Percentiles rank a stretch among this genome's conserved stretches.
phyloP scores from a whole-genome alignment of 2,113 vertebrate genomes.

The Actenoides hombroni region DNA sequence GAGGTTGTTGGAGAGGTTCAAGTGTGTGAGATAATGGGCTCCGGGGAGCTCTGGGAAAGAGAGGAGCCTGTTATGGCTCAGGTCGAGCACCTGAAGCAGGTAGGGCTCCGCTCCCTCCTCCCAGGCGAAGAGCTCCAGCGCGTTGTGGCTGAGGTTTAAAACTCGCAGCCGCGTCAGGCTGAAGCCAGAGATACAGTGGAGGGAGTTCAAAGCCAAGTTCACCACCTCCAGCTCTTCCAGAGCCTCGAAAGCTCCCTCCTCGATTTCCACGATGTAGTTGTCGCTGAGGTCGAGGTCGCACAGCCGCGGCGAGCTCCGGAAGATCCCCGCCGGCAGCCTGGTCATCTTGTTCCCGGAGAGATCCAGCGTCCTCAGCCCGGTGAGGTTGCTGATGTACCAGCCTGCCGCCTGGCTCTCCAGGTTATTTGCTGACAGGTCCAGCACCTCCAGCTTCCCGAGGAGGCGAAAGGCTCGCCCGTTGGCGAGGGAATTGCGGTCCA shows the following conservation, averaged over 20 bases:
- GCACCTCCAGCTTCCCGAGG: constrained; percentile 65
- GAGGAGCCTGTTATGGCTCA: constrained; percentile 79
- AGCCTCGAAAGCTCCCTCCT: constrained; percentile 73
- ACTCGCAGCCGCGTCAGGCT: constrained; percentile 73
- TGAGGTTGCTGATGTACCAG: constrained; percentile 74
- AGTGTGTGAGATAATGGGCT: constrained; percentile 60
- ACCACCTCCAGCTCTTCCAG: constrained; percentile 70
- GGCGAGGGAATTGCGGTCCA: constrained; percentile 65
- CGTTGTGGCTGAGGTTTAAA: constrained; percentile 79
- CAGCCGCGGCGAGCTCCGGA: constrained; percentile 60
- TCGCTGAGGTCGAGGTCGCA: constrained; percentile 69
- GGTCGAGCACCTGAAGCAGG: constrained; percentile 75
- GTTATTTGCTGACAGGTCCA: constrained; percentile 78
- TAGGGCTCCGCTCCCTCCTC: constrained; percentile 47
- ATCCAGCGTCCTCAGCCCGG: constrained; percentile 69
- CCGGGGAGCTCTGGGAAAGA: constrained; percentile 76
- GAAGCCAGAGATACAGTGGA: constrained; percentile 78
- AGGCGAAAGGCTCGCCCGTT: constrained; percentile 69
- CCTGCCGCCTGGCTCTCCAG: constrained; percentile 70
- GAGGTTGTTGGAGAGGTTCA: constrained; percentile 81
- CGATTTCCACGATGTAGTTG: constrained; percentile 77
- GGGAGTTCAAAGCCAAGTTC: constrained; percentile 77
- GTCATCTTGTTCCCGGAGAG: constrained; percentile 75
- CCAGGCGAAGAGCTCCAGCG: constrained; percentile 72
- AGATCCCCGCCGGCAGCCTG: constrained; percentile 63